Conservation (phyloP, 2,113 vertebrate genomes). For the Heterotilapia buettikoferi region DNA sequence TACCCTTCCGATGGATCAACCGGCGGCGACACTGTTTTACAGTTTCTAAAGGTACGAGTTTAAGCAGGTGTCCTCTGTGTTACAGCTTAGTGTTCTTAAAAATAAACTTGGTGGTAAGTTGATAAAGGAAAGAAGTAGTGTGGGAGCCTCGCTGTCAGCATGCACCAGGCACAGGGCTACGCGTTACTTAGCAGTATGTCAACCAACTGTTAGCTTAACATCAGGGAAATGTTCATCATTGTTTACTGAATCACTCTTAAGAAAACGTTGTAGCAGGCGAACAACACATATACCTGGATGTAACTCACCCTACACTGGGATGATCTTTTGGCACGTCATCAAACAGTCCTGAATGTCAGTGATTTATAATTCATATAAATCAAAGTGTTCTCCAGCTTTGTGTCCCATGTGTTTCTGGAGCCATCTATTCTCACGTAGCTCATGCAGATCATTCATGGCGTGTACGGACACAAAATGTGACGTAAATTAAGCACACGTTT, state of each 20-base stretch:
- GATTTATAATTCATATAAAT: neutral
- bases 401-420: neutral
- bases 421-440: neutral
- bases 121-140: neutral
- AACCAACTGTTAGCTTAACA: neutral
- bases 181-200: neutral
- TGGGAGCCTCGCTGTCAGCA: neutral
- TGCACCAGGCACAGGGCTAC: neutral
- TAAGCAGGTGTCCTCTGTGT: rapidly evolving
- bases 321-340: neutral
- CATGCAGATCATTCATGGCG: neutral
- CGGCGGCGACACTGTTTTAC: neutral
- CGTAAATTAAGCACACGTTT: neutral
- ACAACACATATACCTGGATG: neutral
- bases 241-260: neutral
- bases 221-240: neutral
- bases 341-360: neutral
- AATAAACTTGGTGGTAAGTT: neutral
- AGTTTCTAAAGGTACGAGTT: constrained; percentile 34
- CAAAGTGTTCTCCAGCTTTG: neutral
- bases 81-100: neutral
- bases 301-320: neutral
- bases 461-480: neutral
- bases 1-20: neutral
- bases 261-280: neutral